Evolutionary conservation across 2,888 invertebrate genomes (phyloP).

Genomic region (Nebria salina): DNA sequence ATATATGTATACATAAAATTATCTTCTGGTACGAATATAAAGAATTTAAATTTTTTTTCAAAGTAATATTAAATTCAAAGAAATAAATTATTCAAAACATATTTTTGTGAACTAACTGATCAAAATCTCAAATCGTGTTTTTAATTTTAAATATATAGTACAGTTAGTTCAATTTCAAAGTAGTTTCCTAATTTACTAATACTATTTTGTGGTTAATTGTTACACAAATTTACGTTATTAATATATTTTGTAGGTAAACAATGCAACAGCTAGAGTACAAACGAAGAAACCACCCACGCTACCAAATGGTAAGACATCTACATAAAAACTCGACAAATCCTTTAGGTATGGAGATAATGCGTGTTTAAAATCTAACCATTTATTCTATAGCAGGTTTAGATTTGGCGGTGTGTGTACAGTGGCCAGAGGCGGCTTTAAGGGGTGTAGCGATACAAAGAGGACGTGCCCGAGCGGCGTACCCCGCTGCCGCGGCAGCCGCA

Average conservation of each 20-base stretch:
- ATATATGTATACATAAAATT: not conserved
- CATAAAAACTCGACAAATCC: not conserved
- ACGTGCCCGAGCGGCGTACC: constrained; percentile 71
- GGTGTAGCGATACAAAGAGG: constrained; percentile 87
- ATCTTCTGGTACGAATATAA: not conserved
- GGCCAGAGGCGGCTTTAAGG: constrained; percentile 88
- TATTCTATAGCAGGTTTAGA: constrained; percentile 52
- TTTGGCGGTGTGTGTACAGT: constrained; percentile 86
- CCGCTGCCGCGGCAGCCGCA: constrained; percentile 79
- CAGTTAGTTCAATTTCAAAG: not conserved
- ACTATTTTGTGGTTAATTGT: not conserved
- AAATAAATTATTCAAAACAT: not conserved
- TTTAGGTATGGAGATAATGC: not conserved
- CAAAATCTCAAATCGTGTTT: not conserved
- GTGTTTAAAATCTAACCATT: not conserved
- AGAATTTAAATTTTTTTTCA: not conserved
- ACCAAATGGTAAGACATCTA: constrained; percentile 86
- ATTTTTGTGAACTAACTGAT: not conserved
- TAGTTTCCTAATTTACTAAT: not conserved
- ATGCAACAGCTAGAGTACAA: constrained; percentile 99
- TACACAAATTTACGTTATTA: constrained; percentile 4
- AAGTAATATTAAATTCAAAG: not conserved
- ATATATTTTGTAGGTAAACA: constrained; percentile 86
- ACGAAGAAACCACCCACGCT: constrained; percentile 96
- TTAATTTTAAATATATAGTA: constrained; percentile 5